Conservation (phyloP, 2,888 invertebrate genomes). For the Orchesella flavescens region DNA sequence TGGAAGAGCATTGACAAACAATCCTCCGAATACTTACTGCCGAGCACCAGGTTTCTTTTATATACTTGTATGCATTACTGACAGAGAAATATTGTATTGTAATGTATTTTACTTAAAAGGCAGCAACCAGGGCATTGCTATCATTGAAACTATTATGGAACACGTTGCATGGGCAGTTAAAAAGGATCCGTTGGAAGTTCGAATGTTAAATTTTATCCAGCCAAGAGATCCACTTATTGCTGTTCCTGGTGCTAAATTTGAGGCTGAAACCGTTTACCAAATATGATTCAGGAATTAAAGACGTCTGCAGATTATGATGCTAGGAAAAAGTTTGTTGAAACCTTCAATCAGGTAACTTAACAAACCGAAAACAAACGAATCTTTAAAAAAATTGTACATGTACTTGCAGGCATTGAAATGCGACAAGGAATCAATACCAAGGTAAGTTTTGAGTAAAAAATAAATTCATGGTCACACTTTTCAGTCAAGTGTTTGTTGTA, state of each 20-base stretch:
- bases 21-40: conserved; percentile 74
- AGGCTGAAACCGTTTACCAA: conserved; percentile 74
- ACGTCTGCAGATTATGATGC: conserved; percentile 78
- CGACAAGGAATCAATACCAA: conserved; percentile 91
- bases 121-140: conserved; percentile 79
- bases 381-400: no score
- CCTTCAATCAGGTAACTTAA: conserved; percentile 80
- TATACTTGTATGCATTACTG: no score
- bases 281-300: conserved; percentile 78
- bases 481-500: neutral
- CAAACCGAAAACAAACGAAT: no score
- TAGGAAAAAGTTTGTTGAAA: conserved; percentile 77
- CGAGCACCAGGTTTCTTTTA: conserved; percentile 73
- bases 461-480: neutral
- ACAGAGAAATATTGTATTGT: neutral
- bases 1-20: conserved; percentile 74
- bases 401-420: conserved; percentile 74
- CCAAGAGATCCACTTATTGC: conserved; percentile 73
- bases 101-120: conserved; percentile 75
- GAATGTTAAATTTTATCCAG: conserved; percentile 77
- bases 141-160: conserved; percentile 81
- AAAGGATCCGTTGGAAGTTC: conserved; percentile 79
- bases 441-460: conserved; percentile 73
- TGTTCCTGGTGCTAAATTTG: conserved; percentile 55
- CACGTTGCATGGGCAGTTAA: conserved; percentile 78